Percentiles rank a stretch among this genome's conserved stretches.
Conservation (phyloP, 2,113 vertebrate genomes). For the Varanus salvator region DNA sequence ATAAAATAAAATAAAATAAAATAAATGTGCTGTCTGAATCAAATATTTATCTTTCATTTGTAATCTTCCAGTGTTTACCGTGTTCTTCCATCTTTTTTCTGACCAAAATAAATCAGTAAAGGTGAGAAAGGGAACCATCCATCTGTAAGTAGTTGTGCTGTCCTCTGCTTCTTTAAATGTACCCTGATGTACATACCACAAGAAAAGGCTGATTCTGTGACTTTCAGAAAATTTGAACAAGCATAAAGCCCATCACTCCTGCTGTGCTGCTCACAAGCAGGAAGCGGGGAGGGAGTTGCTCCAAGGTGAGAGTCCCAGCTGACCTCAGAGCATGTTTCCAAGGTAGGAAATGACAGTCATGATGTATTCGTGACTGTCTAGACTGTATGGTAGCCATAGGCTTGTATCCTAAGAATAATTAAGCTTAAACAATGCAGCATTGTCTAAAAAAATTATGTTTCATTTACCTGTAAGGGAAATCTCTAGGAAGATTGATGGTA, state of each 20-base stretch:
- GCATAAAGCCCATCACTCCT: not conserved
- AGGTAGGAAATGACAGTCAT: too few relatives aligned
- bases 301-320: too few relatives aligned
- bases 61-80: not conserved
- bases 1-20: too few relatives aligned
- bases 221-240: not conserved
- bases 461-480: conserved; percentile 30
- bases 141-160: not conserved
- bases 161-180: not conserved
- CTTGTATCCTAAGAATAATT: not conserved
- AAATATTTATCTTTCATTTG: not conserved
- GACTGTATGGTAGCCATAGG: too few relatives aligned
- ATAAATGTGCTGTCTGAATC: too few relatives aligned
- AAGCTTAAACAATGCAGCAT: not conserved
- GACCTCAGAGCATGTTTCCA: too few relatives aligned
- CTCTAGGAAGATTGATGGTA: not conserved
- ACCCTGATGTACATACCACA: not conserved
- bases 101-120: not conserved
- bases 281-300: too few relatives aligned
- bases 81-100: not conserved
- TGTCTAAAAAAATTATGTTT: not conserved
- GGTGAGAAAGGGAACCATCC: not conserved
- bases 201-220: not conserved
- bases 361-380: too few relatives aligned
- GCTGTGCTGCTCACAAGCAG: too few relatives aligned